phyloP scores from a whole-genome alignment of 2,888 invertebrate species.

The Penaeus monodon region DNA sequence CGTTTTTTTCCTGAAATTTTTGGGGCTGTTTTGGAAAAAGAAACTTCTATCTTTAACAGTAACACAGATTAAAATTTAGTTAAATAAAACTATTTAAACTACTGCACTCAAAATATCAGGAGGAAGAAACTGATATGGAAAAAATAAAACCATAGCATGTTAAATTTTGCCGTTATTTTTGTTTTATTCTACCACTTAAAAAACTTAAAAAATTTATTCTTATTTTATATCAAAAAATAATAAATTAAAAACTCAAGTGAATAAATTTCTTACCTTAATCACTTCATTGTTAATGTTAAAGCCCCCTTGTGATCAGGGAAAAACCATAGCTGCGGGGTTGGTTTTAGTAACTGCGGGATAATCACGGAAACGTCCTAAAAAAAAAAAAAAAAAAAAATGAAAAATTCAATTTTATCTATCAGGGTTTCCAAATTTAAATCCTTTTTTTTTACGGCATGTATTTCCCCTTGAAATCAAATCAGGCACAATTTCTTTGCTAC shows the following conservation, averaged over 20 bases:
- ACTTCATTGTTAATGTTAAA: conserved; percentile 81
- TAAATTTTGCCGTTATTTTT: too few species aligned
- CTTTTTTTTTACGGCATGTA: too few species aligned
- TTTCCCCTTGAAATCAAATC: too few species aligned
- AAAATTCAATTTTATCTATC: not conserved
- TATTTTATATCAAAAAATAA: not conserved
- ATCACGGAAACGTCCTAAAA: conserved; percentile 29
- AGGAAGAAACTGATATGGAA: too few species aligned
- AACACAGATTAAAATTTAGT: not conserved
- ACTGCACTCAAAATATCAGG: too few species aligned
- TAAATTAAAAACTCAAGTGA: not conserved
- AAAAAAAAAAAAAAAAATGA: not conserved
- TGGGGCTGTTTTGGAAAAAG: conserved; percentile 20
- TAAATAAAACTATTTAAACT: too few species aligned
- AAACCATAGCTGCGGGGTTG: conserved; percentile 79
- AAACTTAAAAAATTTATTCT: too few species aligned
- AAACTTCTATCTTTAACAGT: conserved; percentile 54
- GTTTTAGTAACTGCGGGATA: conserved; percentile 24
- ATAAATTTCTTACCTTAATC: conserved; percentile 76
- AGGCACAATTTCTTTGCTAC: too few species aligned
- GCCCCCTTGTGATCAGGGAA: conserved; percentile 79
- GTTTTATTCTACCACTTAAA: too few species aligned
- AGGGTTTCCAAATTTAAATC: too few species aligned
- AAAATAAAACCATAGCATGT: too few species aligned
- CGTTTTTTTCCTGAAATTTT: conserved; percentile 74